Evolutionary conservation across 2,797 vertebrate genomes (phyloP).

Genomic region (Psittacula derbiana): DNA sequence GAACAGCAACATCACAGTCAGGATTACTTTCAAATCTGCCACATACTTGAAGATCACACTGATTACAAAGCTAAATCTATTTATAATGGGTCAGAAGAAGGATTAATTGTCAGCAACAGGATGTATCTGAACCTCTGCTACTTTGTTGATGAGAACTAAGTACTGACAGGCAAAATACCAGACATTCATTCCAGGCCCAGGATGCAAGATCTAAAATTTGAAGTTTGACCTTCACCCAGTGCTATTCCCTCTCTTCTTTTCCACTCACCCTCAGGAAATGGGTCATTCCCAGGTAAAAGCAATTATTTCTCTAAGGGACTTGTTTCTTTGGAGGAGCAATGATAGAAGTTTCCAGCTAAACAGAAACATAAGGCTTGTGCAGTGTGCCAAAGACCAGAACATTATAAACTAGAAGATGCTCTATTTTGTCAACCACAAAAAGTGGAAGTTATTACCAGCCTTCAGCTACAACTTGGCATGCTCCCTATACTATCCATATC

Average conservation of each 20-base stretch:
- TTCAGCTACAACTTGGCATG: not conserved
- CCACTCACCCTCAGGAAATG: constrained; percentile 1
- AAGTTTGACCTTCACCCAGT: not conserved
- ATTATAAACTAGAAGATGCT: not conserved
- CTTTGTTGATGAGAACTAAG: not conserved
- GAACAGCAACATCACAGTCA: not conserved
- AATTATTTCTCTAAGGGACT: not conserved
- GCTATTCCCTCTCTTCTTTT: not conserved
- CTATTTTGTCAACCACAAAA: not conserved
- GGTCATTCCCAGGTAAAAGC: constrained; percentile 20
- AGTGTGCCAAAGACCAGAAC: not conserved
- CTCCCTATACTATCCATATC: not conserved
- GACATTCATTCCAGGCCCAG: not conserved
- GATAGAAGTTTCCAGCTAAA: not conserved
- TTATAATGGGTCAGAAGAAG: not conserved
- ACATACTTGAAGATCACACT: not conserved
- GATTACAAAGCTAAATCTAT: not conserved
- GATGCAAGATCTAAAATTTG: not conserved
- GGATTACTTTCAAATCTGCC: not conserved
- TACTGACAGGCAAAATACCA: not conserved
- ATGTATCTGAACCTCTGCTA: not conserved
- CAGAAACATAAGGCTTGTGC: not conserved
- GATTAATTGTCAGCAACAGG: not conserved
- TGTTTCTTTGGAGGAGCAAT: not conserved
- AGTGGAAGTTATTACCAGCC: not conserved